These are phyloP conservation scores for Sterrhoptilus dennistouni DNA, from an alignment of 2,113 vertebrate species.

Conservation along the genomic window DNA sequence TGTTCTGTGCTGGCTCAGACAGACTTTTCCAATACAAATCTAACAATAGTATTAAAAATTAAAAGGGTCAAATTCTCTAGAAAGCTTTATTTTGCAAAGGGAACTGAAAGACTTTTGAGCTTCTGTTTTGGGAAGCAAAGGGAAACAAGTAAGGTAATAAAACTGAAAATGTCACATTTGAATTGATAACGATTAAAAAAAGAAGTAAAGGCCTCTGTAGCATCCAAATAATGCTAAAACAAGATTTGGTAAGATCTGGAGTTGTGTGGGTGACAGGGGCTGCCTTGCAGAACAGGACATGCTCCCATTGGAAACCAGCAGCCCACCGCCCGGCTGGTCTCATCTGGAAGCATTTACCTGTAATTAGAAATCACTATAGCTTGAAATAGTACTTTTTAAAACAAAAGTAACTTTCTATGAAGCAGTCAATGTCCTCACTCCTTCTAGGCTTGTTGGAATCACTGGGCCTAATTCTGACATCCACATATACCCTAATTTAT, in stretches of 20 bases:
- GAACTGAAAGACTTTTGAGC: not conserved
- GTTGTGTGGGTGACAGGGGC: accelerated
- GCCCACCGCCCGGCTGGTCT: not conserved
- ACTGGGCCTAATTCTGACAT: not conserved
- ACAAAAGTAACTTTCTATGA: not conserved
- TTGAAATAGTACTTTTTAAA: not conserved
- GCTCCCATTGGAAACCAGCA: not conserved
- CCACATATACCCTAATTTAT: not conserved
- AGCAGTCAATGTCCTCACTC: not conserved
- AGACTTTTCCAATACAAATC: not conserved
- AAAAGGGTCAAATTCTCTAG: not conserved
- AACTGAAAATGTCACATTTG: not conserved
- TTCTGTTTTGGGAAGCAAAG: not conserved
- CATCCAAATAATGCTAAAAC: not conserved
- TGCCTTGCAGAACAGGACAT: not conserved
- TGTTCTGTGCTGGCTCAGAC: not conserved
- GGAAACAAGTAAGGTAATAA: not conserved
- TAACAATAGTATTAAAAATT: not conserved
- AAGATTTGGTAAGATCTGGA: not conserved
- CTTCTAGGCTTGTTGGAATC: not conserved
- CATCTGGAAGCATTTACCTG: not conserved
- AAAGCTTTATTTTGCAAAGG: not conserved
- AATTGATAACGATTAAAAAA: not conserved
- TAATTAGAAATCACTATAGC: not conserved
- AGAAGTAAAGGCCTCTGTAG: not conserved